These are phyloP conservation scores for Drusus annulatus DNA, from an alignment of 1,140 invertebrate species.

Conservation along the genomic window DNA sequence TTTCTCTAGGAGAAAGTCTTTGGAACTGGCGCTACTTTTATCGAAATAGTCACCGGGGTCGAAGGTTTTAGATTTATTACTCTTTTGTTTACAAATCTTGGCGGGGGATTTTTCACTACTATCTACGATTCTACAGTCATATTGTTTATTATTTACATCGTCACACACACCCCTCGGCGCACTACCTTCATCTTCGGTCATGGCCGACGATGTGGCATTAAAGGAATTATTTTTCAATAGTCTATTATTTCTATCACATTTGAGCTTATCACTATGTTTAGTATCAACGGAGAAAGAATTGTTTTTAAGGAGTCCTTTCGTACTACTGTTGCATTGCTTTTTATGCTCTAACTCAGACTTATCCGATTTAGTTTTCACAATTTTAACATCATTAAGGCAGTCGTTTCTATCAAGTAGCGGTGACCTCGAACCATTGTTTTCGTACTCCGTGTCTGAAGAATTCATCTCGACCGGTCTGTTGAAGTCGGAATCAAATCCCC, in stretches of 20 bases:
- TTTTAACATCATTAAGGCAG: constrained; percentile 62
- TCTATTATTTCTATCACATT: constrained; percentile 69
- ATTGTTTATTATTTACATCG: constrained; percentile 28
- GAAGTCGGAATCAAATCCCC: constrained; percentile 70
- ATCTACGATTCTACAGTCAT: constrained; percentile 43
- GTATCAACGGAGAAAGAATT: constrained; percentile 61
- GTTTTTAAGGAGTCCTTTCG: constrained; percentile 61
- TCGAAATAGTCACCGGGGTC: constrained; percentile 67
- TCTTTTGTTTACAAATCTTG: constrained; percentile 50
- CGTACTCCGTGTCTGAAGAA: constrained; percentile 73
- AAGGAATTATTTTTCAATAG: constrained; percentile 63
- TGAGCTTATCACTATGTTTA: constrained; percentile 65
- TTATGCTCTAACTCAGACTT: constrained; percentile 64
- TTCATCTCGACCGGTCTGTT: constrained; percentile 67
- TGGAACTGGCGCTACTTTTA: constrained; percentile 76
- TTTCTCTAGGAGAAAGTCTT: constrained; percentile 75
- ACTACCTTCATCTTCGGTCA: constrained; percentile 45
- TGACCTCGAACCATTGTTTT: constrained; percentile 75
- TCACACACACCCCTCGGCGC: background rate
- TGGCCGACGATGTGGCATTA: constrained; percentile 54
- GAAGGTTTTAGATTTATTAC: constrained; percentile 53
- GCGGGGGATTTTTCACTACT: constrained; percentile 48
- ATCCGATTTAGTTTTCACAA: constrained; percentile 64
- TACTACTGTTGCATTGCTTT: constrained; percentile 65
- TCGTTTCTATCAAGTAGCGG: constrained; percentile 70